These are phyloP conservation scores for Elgaria multicarinata DNA, from an alignment of 2,113 vertebrate species.

Conservation along the genomic window DNA sequence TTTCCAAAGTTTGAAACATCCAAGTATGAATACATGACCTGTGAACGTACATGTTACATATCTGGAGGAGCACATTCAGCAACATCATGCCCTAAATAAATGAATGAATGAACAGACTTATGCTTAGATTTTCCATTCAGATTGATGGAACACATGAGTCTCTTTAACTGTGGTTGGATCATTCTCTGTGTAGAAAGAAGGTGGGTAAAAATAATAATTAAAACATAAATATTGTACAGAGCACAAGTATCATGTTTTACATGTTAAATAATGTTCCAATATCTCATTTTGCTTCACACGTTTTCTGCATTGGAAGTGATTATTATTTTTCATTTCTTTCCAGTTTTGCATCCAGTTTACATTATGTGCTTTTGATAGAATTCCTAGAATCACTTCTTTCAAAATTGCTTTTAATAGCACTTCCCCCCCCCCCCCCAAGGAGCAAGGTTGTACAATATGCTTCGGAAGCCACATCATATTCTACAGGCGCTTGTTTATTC, in stretches of 20 bases:
- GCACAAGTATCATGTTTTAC: neutral
- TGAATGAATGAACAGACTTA: neutral
- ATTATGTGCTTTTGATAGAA: slow-evolving; percentile 51
- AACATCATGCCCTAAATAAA: neutral
- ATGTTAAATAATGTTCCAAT: slow-evolving; percentile 8
- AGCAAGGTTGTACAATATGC: slow-evolving; percentile 44
- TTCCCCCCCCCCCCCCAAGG: slow-evolving; percentile 43
- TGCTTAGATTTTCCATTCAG: neutral
- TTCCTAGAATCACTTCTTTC: slow-evolving; percentile 47
- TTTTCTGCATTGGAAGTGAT: slow-evolving; percentile 12
- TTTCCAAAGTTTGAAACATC: too few relatives aligned
- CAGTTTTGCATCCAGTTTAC: slow-evolving; percentile 30
- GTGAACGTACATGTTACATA: too few relatives aligned
- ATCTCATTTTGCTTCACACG: neutral
- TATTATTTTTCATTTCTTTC: slow-evolving; percentile 13
- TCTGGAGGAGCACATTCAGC: too few relatives aligned
- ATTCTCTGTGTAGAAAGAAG: neutral
- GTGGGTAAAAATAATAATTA: neutral
- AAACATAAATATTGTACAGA: neutral
- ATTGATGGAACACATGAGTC: neutral
- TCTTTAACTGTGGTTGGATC: neutral
- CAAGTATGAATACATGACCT: too few relatives aligned
- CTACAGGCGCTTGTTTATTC: slow-evolving; percentile 63
- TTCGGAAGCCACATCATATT: slow-evolving; percentile 60
- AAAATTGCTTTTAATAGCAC: slow-evolving; percentile 62